Base-by-base conservation (phyloP, 2,113 vertebrate species). In the Megaceryle torquata region DNA sequence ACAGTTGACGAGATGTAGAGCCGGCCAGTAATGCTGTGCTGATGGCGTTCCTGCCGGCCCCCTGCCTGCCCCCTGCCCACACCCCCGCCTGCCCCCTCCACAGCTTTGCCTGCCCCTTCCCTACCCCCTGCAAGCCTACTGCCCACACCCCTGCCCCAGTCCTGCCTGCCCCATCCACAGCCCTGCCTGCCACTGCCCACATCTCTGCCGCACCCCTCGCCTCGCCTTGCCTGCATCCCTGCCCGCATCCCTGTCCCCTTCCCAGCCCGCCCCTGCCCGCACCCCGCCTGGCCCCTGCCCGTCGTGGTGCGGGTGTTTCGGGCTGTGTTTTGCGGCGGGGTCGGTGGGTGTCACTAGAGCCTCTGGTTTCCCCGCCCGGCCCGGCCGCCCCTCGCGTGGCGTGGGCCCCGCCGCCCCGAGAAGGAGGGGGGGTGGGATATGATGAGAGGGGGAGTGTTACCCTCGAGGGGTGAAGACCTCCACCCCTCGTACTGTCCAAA, bases 331-430 rank as follows among this genome's bases (percentile, higher is more conserved):
- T 77, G 54, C 85, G 56, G 51, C 28, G 11, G 48, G 63, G 89
- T 87, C 98, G 83, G 97, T 90, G 92, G 98, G 97, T 97, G 97
- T 98, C 98, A 95, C 96, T 83, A 68, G 74, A 96, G 94, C 61
- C 94, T 91, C 85, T 95, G 90, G 54, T 78, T 96, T 94, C 57
- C 41, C 28, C 33, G 11, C 41, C 64, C 35, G 14, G 61, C 65
- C 31, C 69, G 50, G 51, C 35, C 43, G 19, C 37, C 56, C 64
- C 39, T 9, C 33, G 13, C 53, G 11, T 8, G 82, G 65, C 26
- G 70, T 33, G 69, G 68, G 26, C 17, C 21, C 69, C 10, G 76
- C 25, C 12, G 37, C 37, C 7, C 63, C 43, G 31, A 1, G 26
- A 26, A 3, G 22, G 48, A 15, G 10, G 44, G 24, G 13, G 16